These are phyloP conservation scores for Hyphantria cunea DNA, from an alignment of 1,140 invertebrate species.

Conservation along the genomic window DNA sequence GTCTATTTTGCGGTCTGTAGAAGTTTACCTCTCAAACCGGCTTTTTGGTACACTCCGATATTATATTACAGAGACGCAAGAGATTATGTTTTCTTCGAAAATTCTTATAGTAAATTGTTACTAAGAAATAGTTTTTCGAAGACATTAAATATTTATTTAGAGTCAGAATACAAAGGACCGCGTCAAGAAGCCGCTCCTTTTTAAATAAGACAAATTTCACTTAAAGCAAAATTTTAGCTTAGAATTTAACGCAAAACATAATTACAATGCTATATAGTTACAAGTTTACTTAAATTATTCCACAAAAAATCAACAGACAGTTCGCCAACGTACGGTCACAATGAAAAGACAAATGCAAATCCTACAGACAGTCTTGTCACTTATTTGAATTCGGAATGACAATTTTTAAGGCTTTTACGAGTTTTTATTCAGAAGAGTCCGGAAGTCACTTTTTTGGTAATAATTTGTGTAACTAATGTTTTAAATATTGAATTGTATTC, in stretches of 20 bases:
- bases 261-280: constrained; percentile 31
- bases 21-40: constrained; percentile 45
- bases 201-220: constrained; percentile 35
- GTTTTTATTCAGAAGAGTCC: not conserved
- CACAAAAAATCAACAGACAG: constrained; percentile 23
- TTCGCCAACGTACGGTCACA: constrained; percentile 13
- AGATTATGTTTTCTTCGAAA: constrained; percentile 61
- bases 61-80: constrained; percentile 43
- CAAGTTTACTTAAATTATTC: constrained; percentile 37
- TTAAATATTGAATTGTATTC: too few species aligned
- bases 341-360: constrained; percentile 37
- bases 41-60: constrained; percentile 49
- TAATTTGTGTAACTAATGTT: too few species aligned
- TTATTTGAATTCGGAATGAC: constrained; percentile 25
- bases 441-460: not conserved
- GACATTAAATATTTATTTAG: constrained; percentile 53
- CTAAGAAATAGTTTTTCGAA: constrained; percentile 53
- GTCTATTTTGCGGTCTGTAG: constrained; percentile 36
- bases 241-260: constrained; percentile 45
- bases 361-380: constrained; percentile 7
- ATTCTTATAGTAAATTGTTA: constrained; percentile 59
- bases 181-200: constrained; percentile 46
- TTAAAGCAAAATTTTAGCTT: constrained; percentile 40
- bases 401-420: not conserved
- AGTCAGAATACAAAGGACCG: constrained; percentile 39